Evolutionary conservation across 2,888 invertebrate species (phyloP).

Genomic region (Acanthococcus lagerstroemiae): DNA sequence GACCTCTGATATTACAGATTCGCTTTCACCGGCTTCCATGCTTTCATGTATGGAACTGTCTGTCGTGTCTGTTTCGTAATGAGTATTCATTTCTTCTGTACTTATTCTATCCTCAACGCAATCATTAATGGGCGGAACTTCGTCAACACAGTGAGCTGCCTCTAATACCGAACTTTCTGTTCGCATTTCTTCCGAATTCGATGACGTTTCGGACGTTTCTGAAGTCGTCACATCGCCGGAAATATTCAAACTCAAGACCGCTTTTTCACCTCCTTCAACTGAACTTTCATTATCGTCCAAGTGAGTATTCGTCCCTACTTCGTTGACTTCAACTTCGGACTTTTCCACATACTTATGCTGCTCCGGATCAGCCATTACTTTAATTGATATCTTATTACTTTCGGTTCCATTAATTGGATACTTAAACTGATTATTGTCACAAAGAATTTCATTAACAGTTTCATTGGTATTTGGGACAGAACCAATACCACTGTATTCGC

Average conservation of each 20-base stretch:
- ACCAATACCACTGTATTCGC: too few relatives aligned
- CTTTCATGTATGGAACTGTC: background rate
- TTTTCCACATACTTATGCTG: too few relatives aligned
- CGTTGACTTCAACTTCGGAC: background rate
- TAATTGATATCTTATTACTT: too few relatives aligned
- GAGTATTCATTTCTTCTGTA: background rate
- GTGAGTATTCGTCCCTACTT: background rate
- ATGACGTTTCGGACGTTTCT: background rate
- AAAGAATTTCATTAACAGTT: too few relatives aligned
- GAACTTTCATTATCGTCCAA: background rate
- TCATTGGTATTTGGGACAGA: too few relatives aligned
- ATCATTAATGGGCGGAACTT: background rate
- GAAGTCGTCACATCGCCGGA: background rate
- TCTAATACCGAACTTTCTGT: background rate
- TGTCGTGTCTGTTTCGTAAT: too few relatives aligned
- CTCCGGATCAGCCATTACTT: too few relatives aligned
- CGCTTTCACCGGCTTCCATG: background rate
- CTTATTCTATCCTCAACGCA: background rate
- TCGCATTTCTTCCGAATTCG: background rate
- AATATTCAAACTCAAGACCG: background rate
- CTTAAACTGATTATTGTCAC: too few relatives aligned
- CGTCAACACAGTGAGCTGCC: background rate
- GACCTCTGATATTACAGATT: too few relatives aligned
- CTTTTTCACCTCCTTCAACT: background rate
- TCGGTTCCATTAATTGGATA: too few relatives aligned